Evolutionary conservation across 2,888 invertebrate species (phyloP).

Genomic region (Artemia sp.): DNA sequence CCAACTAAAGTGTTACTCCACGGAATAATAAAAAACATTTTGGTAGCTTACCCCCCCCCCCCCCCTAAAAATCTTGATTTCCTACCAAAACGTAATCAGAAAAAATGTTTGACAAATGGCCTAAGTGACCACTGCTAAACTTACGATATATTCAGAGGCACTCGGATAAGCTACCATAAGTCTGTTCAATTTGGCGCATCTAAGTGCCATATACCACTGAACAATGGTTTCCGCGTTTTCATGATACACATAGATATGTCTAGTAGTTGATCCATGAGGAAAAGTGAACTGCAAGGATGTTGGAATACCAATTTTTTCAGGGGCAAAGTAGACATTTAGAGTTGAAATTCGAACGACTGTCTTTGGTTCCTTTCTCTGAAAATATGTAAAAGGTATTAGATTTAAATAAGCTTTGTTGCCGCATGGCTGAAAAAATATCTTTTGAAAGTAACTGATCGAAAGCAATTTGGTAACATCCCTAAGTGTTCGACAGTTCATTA

Average conservation of each 20-base stretch:
- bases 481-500: too few relatives aligned
- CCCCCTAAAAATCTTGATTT: too few relatives aligned
- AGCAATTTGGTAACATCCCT: too few relatives aligned
- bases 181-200: constrained; percentile 65
- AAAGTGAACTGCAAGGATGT: constrained; percentile 71
- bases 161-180: constrained; percentile 68
- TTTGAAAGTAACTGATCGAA: too few relatives aligned
- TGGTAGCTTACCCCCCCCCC: too few relatives aligned
- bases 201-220: constrained; percentile 66
- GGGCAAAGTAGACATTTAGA: constrained; percentile 65
- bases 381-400: constrained; percentile 21
- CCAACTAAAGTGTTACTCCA: too few relatives aligned
- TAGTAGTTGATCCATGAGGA: constrained; percentile 50
- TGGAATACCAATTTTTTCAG: constrained; percentile 56
- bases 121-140: background rate
- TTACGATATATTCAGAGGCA: constrained; percentile 45
- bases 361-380: constrained; percentile 51
- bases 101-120: too few relatives aligned
- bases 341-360: constrained; percentile 61
- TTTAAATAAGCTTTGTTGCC: too few relatives aligned
- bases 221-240: constrained; percentile 67
- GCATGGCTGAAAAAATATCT: too few relatives aligned
- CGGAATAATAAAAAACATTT: too few relatives aligned
- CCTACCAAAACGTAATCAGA: too few relatives aligned
- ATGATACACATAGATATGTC: constrained; percentile 72